phyloP scores from a whole-genome alignment of 2,888 invertebrate species.

The Myopa tessellatipennis region DNA sequence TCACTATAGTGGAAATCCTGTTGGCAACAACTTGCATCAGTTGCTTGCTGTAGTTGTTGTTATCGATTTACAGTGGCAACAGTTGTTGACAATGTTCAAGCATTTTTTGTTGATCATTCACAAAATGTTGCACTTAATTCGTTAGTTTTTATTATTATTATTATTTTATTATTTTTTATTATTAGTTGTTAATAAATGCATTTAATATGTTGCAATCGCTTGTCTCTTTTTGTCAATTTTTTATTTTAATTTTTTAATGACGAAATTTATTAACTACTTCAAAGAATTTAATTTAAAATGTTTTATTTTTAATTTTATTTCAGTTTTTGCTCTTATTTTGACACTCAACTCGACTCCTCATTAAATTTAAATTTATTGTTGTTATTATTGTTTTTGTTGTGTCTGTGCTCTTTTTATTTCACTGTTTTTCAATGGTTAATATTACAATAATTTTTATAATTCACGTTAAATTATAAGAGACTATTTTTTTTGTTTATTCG shows the following conservation, averaged over 20 bases:
- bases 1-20: background rate
- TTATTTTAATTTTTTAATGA: background rate
- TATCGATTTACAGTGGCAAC: background rate
- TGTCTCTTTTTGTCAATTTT: no score
- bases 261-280: background rate
- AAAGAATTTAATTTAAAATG: background rate
- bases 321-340: background rate
- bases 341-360: background rate
- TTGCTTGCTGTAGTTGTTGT: background rate
- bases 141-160: background rate
- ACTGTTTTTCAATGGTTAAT: no score
- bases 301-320: background rate
- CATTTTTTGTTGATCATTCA: background rate
- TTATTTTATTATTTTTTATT: background rate
- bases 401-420: background rate
- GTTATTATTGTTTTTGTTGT: background rate
- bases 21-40: background rate
- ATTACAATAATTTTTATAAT: no score
- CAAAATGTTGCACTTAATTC: background rate
- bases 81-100: conserved; percentile 8
- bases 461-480: background rate
- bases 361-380: background rate
- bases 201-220: background rate
- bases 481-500: background rate
- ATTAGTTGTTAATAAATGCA: background rate